phyloP scores from a whole-genome alignment of 2,113 vertebrate genomes.

The Prolemur simus region DNA sequence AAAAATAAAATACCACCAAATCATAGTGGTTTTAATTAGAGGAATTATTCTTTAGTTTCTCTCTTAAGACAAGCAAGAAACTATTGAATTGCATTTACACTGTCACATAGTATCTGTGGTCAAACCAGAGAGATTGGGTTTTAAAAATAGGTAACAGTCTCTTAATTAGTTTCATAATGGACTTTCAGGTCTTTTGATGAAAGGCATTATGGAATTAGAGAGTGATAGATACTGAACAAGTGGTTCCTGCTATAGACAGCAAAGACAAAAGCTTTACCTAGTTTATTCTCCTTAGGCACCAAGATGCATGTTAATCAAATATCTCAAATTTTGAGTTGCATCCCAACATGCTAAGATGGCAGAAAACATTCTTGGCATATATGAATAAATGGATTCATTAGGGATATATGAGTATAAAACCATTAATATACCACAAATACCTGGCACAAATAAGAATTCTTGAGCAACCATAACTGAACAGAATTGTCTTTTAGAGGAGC shows the following conservation, averaged over 20 bases:
- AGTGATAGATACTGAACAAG: background rate
- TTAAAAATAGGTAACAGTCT: background rate
- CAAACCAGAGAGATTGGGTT: background rate
- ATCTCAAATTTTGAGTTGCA: background rate
- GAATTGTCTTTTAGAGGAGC: background rate
- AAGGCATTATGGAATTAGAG: background rate
- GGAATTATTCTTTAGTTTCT: conserved; percentile 53
- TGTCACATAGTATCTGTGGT: background rate
- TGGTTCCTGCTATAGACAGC: background rate
- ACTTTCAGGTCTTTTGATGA: background rate
- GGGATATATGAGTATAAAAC: background rate
- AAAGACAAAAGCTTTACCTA: background rate
- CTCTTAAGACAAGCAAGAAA: conserved; percentile 31
- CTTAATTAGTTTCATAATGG: background rate
- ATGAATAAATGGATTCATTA: background rate
- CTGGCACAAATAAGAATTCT: background rate
- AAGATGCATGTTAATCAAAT: background rate
- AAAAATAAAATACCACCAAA: conserved; percentile 30
- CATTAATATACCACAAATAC: background rate
- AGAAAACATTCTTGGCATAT: background rate
- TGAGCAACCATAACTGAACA: background rate
- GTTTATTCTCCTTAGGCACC: background rate
- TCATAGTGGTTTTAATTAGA: conserved; percentile 51
- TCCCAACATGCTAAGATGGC: background rate
- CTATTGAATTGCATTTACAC: background rate